Conservation (phyloP, 2,113 vertebrate species). For the Beaufortia kweichowensis region DNA sequence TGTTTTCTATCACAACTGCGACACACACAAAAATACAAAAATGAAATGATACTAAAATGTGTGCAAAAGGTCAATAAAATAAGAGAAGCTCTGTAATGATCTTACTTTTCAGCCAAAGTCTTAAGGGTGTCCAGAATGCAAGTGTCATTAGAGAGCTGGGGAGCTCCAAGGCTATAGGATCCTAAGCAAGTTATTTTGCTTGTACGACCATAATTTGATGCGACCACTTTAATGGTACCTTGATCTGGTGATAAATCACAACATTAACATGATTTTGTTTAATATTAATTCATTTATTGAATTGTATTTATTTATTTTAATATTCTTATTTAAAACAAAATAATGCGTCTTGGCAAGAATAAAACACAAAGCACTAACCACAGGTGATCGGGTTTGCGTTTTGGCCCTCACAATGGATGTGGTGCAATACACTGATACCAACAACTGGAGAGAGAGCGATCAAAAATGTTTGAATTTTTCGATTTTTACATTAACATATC, state of each 20-base stretch:
- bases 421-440: too few relatives aligned
- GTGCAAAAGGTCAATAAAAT: background rate
- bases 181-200: background rate
- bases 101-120: constrained; percentile 6
- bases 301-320: background rate
- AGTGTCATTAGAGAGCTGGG: background rate
- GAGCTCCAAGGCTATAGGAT: background rate
- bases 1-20: background rate
- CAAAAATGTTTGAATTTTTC: too few relatives aligned
- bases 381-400: too few relatives aligned
- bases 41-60: too few relatives aligned
- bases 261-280: too few relatives aligned
- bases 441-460: too few relatives aligned
- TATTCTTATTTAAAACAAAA: too few relatives aligned
- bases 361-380: background rate
- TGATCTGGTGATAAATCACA: constrained; percentile 4
- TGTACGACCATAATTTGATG: constrained; percentile 33
- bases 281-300: too few relatives aligned
- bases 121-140: background rate
- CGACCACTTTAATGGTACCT: constrained; percentile 14
- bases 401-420: too few relatives aligned
- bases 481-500: too few relatives aligned
- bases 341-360: too few relatives aligned
- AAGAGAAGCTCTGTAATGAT: background rate
- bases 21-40: background rate